Base-by-base conservation (phyloP, 2,797 vertebrate genomes). In the Tamandua tetradactyla region DNA sequence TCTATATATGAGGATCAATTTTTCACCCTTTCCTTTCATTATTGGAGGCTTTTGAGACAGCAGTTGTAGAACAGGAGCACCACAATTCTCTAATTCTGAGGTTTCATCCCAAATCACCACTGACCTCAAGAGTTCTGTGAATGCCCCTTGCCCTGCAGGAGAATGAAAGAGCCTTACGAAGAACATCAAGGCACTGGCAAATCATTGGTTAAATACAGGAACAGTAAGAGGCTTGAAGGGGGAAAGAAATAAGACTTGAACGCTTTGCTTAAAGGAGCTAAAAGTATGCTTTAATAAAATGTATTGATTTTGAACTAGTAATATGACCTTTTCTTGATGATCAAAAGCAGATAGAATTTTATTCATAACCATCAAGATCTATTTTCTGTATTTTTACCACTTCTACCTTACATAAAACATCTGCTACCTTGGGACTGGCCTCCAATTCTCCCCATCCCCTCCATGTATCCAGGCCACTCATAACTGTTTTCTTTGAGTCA, bases 311-410 rank as follows among this genome's bases (percentile, higher is more conserved):
- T 76, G 55, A 96, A 93, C 32, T 55, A 69, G 87, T 57, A 68
- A 44, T 69, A 57, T 35, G 79, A 87, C 61, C 66, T 87, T 85
- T 89, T 30, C 52, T 84, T 64, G 6, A 76, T 75, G 82, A 94
- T 94, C 93, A 96, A 96, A 97, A 93, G 87, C 93, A 91, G 55
- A 79, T 3, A 55, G 68, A 82, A 91, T 95, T 89, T 92, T 92
- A 94, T 87, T 92, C 81, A 88, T 90, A 94, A 47, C 30, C 55
- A 94, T 47, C 32, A 55, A 55, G 47, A 47, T 47, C 66, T 81
- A 62, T 30, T 37, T 91, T 94, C 82, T 89, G 22, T 91, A 57
- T 75, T 92, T 94, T 93, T 96, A 90, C 78, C 85, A 85, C 32
- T 17, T 89, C 75, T 25, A 37, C 47, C 55, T 96, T 69, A 92